Evolutionary conservation across 1,140 invertebrate species (phyloP), one percentile per base, ranked within the genome.

Genomic region (Meloidogyne hapla): DNA sequence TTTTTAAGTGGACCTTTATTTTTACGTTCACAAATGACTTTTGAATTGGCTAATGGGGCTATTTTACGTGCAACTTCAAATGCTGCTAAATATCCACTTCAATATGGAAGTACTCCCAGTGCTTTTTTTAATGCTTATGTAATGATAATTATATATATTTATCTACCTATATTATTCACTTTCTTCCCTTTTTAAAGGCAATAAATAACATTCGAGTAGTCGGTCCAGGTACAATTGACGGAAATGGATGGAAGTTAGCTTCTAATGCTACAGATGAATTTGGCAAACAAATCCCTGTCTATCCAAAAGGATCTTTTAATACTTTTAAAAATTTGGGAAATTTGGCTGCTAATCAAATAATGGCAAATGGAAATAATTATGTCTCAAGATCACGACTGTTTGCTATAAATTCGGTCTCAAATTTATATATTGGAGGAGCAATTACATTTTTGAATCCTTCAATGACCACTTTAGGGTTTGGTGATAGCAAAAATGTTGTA

Each of bases 11-110:
- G 65, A 18, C 28, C 65, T n/a, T 21, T 67, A 42, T 67, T 67
- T 42, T 42, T 67, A 42, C 65, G 65, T 42, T 38, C 28, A 33
- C 28, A 67, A 33, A 67, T 67, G 65, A 67, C 65, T 21, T 42
- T 67, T 18, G 65, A 67, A 42, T 33, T 67, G 21, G 21, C 65
- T 42, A 42, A 67, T 33, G 65, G 65, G 21, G 65, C 65, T 42
- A 67, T 42, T 42, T 42, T 67, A 42, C 65, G 28, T 21, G 69
- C 23, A 45, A 26, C 69, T 45, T 25, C 69, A 13, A 70, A 70
- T 61, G 2, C 69, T 2, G 18, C 23, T 26, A 38, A 62, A 25
- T 70, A 5, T 61, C 69, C 69, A 38, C n/a, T n/a, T 56, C 48
- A 56, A 15, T 56, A 13, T 13, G 48, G 48, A 56, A 56, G n/a